Evolutionary conservation across 2,113 vertebrate genomes (phyloP).

Genomic region (Siphamia tubifer): DNA sequence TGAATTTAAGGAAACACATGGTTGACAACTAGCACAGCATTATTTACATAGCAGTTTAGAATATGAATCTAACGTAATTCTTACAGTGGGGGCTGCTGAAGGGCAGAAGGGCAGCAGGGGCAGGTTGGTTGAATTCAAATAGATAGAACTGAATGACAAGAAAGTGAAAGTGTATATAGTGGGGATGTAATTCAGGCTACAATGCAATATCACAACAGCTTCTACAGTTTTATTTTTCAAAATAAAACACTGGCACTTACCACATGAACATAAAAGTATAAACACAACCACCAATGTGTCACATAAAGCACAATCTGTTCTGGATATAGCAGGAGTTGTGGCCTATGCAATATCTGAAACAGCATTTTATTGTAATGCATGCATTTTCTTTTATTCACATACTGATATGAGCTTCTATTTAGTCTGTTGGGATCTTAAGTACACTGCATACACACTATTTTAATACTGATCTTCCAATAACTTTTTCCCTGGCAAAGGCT

Average conservation of each 20-base stretch:
- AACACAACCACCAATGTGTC: neutral
- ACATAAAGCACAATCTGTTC: neutral
- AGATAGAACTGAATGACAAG: constrained; percentile 28
- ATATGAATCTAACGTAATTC: neutral
- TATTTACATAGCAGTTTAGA: neutral
- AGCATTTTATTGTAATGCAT: neutral
- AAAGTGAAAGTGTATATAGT: neutral
- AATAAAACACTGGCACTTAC: constrained; percentile 38
- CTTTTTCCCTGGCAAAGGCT: too few species aligned
- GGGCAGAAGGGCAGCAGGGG: neutral
- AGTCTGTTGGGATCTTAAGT: neutral
- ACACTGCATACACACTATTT: neutral
- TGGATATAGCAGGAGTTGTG: neutral
- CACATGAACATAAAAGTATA: neutral
- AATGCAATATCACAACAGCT: neutral
- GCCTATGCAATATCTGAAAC: neutral
- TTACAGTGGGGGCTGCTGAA: constrained; percentile 11
- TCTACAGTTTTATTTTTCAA: too few species aligned
- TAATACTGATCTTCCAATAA: constrained; percentile 42
- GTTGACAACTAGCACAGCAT: neutral
- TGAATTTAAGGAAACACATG: neutral
- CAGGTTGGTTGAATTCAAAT: constrained; percentile 33
- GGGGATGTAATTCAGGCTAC: neutral
- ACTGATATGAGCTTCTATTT: neutral
- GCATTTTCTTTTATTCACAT: neutral